A percentile compares a stretch with the other conserved stretches of the same genome.
phyloP scores from a whole-genome alignment of 1,140 invertebrate species.

The Solenopsis fugax region DNA sequence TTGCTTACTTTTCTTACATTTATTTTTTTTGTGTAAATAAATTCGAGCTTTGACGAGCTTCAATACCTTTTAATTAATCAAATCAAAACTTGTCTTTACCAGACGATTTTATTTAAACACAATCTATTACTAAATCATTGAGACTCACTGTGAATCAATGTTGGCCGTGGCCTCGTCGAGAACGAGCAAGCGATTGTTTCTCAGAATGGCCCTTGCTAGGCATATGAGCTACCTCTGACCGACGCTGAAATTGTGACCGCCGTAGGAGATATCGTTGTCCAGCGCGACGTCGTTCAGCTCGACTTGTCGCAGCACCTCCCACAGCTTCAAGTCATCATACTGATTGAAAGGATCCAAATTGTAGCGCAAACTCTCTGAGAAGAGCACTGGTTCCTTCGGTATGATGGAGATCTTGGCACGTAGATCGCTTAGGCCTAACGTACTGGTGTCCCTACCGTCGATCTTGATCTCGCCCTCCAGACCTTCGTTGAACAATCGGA shows the following conservation, averaged over 20 bases:
- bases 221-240: conserved; percentile 95
- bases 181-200: conserved; percentile 91
- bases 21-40: no score
- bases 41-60: no score
- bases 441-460: conserved; percentile 89
- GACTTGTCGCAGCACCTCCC: conserved; percentile 86
- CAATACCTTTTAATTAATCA: no score
- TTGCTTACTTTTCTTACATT: no score
- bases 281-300: conserved; percentile 88
- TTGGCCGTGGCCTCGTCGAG: conserved; percentile 92
- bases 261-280: conserved; percentile 89
- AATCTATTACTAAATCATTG: background rate
- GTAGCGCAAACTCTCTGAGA: conserved; percentile 92
- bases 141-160: conserved; percentile 89
- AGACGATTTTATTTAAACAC: no score
- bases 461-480: conserved; percentile 87
- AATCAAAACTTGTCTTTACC: background rate
- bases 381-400: conserved; percentile 94
- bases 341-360: conserved; percentile 83
- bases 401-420: conserved; percentile 93
- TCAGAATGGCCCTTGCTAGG: conserved; percentile 92
- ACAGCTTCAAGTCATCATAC: conserved; percentile 87
- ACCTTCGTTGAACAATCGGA: conserved; percentile 86
- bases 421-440: conserved; percentile 90
- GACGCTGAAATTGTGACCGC: conserved; percentile 94